Evolutionary conservation across 2,797 vertebrate genomes (phyloP), one percentile per base, ranked within the genome.

Genomic region (Acomys russatus): DNA sequence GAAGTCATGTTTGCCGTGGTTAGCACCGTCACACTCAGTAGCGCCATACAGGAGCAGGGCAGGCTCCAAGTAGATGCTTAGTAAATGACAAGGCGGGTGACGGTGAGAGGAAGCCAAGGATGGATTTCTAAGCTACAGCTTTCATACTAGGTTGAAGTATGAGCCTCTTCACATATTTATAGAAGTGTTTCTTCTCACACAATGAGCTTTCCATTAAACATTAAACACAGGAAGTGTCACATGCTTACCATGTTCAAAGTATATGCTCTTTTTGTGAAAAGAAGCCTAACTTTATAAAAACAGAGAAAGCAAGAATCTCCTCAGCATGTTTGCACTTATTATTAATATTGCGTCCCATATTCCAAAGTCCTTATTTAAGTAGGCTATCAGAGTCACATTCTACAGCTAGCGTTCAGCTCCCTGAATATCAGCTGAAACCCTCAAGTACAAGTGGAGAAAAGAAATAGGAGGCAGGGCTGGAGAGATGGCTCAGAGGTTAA

Each of bases 321-420:
- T 95, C 17, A 22, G 35, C 68, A 38, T 96, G 80, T 94, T 94
- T 77, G 73, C 28, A 87, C 12, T 61, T 96, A 70, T 18, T 85
- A 85, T 70, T 86, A 86, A 70, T 90, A 91, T 83, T 59, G 86
- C 51, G 68, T 61, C 54, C 54, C 35, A 20, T 91, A 91, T 83
- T 95, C 68, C 73, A 93, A 95, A 96, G 76, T 9, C 15, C 94
- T 93, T 90, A 96, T 90, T 94, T 88, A 96, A 90, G 61, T 78
- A 91, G 59, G 15, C n/a, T 56, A 28, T 87, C 68, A 87, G 85
- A 87, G 35, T 23, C 25, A 73, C 18, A 38, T 8, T 49, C 70
- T 11, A 88, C 18, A 74, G n/a, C 38, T 93, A 88, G 14, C 64
- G 20, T 74, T 74, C 83, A 90, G 5, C 71, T 73, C 77, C 88